Conservation (phyloP, 1,140 invertebrate genomes). For the Coptotermes formosanus region DNA sequence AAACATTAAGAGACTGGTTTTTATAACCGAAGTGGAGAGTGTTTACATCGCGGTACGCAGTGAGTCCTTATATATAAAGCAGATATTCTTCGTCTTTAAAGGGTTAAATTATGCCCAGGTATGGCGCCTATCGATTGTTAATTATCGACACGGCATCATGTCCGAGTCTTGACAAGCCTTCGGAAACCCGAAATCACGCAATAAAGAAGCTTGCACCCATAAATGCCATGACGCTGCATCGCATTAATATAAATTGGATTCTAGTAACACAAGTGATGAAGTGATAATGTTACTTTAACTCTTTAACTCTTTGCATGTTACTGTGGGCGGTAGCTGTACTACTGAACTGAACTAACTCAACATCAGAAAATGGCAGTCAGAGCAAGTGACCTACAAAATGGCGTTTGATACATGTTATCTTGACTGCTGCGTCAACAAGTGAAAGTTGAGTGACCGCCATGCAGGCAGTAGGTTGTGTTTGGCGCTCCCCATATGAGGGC, state of each 20-base stretch:
- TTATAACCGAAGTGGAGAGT: too few relatives aligned
- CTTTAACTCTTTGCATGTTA: too few relatives aligned
- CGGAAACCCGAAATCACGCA: too few relatives aligned
- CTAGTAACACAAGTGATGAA: background rate
- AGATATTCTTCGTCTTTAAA: too few relatives aligned
- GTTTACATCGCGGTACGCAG: too few relatives aligned
- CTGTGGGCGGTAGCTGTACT: background rate
- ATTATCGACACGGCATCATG: too few relatives aligned
- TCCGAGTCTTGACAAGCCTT: too few relatives aligned
- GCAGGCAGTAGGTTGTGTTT: background rate
- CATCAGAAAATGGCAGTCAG: background rate
- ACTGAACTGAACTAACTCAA: background rate
- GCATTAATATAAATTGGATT: background rate
- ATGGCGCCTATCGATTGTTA: too few relatives aligned
- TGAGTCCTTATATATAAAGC: too few relatives aligned
- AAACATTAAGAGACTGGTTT: too few relatives aligned
- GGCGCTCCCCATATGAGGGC: background rate
- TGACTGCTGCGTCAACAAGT: conserved; percentile 5
- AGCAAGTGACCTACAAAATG: conserved; percentile 16
- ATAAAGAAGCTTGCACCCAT: background rate
- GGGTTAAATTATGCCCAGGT: too few relatives aligned
- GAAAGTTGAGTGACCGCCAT: conserved; percentile 5
- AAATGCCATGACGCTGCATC: background rate
- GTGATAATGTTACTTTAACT: conserved; percentile 1
- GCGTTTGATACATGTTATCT: background rate